Percentiles rank a stretch among this genome's conserved stretches.
phyloP scores from a whole-genome alignment of 2,888 invertebrate genomes.

The Cephus sareptanus region DNA sequence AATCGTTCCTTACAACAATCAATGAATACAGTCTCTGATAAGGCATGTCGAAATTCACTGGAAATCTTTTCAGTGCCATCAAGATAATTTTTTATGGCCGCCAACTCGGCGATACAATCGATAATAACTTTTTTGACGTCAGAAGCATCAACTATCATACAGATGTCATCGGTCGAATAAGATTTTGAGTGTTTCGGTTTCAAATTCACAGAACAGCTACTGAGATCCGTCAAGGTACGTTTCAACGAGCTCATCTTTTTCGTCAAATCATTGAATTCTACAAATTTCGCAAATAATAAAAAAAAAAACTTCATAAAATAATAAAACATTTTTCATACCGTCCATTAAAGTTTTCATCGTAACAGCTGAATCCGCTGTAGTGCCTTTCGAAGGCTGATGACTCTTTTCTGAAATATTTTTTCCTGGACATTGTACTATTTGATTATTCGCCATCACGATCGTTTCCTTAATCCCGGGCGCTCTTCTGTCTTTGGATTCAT shows the following conservation, averaged over 20 bases:
- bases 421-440: background rate
- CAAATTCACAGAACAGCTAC: slow-evolving; percentile 1
- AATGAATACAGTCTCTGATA: slow-evolving; percentile 9
- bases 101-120: slow-evolving; percentile 26
- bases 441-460: background rate
- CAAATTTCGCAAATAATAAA: background rate
- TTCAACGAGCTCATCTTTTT: slow-evolving; percentile 24
- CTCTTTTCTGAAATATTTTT: background rate
- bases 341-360: slow-evolving; percentile 17
- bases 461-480: background rate
- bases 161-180: slow-evolving; percentile 15
- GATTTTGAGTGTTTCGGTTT: slow-evolving; percentile 13
- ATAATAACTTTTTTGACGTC: slow-evolving; percentile 17
- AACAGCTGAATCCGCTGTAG: background rate
- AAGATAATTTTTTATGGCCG: slow-evolving; percentile 24
- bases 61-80: slow-evolving; percentile 20
- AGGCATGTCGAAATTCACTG: slow-evolving; percentile 22
- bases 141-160: slow-evolving; percentile 13
- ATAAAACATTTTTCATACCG: slow-evolving; percentile 13
- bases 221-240: slow-evolving; percentile 15
- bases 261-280: slow-evolving; percentile 29
- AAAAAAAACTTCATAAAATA: background rate
- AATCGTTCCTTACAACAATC: slow-evolving; percentile 3
- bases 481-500: background rate
- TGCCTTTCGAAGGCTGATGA: background rate